A percentile compares a stretch with the other conserved stretches of the same genome.
phyloP scores from a whole-genome alignment of 2,888 invertebrate genomes.

The Brachylomia viminalis region DNA sequence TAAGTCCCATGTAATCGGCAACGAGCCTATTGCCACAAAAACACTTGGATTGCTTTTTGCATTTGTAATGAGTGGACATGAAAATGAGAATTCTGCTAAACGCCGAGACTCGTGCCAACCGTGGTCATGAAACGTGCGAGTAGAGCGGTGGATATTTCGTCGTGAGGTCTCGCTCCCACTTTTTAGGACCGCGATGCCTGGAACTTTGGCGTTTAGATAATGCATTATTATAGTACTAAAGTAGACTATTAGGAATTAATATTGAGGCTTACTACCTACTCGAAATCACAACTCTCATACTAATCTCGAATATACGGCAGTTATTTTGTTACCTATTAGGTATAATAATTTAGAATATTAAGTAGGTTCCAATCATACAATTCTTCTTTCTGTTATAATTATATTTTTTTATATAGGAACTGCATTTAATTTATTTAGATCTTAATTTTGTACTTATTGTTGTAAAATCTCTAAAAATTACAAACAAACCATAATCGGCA shows the following conservation, averaged over 20 bases:
- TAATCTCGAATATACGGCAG: constrained; percentile 10
- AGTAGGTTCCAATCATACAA: constrained; percentile 30
- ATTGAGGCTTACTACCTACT: constrained; percentile 43
- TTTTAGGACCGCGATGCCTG: not conserved
- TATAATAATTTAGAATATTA: constrained; percentile 23
- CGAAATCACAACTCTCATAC: constrained; percentile 38
- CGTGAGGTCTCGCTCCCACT: not conserved
- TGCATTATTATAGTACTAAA: not conserved
- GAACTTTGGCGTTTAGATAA: not conserved
- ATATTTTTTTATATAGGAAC: not conserved
- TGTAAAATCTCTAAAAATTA: not conserved
- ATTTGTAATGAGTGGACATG: no score
- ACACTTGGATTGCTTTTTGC: no score
- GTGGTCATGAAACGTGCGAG: constrained; percentile 5
- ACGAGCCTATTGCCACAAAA: not conserved
- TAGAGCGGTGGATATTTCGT: not conserved
- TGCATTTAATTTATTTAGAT: constrained; percentile 11
- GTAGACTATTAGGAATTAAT: constrained; percentile 26
- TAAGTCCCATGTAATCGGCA: not conserved
- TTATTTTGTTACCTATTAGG: constrained; percentile 17
- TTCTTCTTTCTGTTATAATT: not conserved
- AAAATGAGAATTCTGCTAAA: not conserved
- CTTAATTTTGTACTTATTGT: constrained; percentile 18
- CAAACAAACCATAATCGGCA: not conserved
- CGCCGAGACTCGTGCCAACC: not conserved